phyloP scores from a whole-genome alignment of 2,888 invertebrate species.

The Cataglyphis albicans region DNA sequence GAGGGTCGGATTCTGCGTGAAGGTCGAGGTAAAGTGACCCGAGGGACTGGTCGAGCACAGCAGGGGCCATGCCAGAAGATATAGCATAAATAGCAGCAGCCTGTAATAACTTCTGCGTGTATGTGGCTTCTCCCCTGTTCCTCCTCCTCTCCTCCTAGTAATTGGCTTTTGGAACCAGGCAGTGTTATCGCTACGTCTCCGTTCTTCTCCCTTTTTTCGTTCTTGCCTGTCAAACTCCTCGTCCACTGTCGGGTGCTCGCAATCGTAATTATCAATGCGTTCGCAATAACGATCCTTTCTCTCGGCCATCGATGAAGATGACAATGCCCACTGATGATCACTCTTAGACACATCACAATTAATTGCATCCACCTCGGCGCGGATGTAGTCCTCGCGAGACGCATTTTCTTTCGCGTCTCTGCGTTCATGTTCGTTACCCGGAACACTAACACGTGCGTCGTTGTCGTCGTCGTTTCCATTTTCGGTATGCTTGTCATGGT shows the following conservation, averaged over 20 bases:
- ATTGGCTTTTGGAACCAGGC: constrained; percentile 73
- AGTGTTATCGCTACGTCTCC: constrained; percentile 70
- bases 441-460: constrained; percentile 43
- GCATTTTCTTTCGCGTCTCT: constrained; percentile 28
- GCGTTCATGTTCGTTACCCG: constrained; percentile 1
- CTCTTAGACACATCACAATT: constrained; percentile 11
- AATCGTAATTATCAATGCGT: neutral
- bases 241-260: constrained; percentile 31
- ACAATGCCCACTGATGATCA: constrained; percentile 24
- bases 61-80: constrained; percentile 81
- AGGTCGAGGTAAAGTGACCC: constrained; percentile 73
- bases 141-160: constrained; percentile 47
- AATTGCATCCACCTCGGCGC: constrained; percentile 24
- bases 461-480: constrained; percentile 25
- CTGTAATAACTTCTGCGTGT: constrained; percentile 67
- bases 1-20: constrained; percentile 76
- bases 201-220: neutral
- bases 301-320: constrained; percentile 7
- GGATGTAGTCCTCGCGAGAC: constrained; percentile 45
- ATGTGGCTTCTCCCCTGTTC: constrained; percentile 29
- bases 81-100: constrained; percentile 79
- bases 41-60: constrained; percentile 78
- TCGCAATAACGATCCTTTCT: constrained; percentile 4
- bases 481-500: constrained; percentile 41
- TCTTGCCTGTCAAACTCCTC: constrained; percentile 22